A percentile compares a stretch with the other conserved stretches of the same genome.
Conservation (phyloP, 1,140 invertebrate species). For the Lordiphosa clarofinis region DNA sequence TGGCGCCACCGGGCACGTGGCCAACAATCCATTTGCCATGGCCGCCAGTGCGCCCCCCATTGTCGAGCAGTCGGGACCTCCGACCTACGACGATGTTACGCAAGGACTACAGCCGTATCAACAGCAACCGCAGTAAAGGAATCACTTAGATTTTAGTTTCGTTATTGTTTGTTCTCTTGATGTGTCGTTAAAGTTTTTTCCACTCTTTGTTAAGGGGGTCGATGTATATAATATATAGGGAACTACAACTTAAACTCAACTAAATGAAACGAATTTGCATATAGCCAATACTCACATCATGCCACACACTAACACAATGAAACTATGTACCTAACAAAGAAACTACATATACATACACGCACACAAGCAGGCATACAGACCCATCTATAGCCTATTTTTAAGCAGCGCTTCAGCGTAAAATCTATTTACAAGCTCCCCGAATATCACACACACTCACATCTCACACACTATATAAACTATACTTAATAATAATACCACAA, state of each 20-base stretch:
- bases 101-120: slow-evolving; percentile 43
- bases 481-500: slow-evolving; percentile 9
- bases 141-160: slow-evolving; percentile 55
- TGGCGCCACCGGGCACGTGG: slow-evolving; percentile 81
- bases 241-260: slow-evolving; percentile 12
- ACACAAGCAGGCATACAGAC: slow-evolving; percentile 12
- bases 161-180: slow-evolving; percentile 60
- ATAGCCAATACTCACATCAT: slow-evolving; percentile 23
- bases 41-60: slow-evolving; percentile 71
- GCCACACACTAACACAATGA: slow-evolving; percentile 65
- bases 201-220: slow-evolving; percentile 16
- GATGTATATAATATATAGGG: slow-evolving; percentile 17
- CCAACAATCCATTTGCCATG: slow-evolving; percentile 83
- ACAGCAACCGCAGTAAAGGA: slow-evolving; percentile 46
- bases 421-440: slow-evolving; percentile 66
- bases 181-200: slow-evolving; percentile 50
- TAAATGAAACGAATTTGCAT: slow-evolving; percentile 49
- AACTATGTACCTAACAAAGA: slow-evolving; percentile 75
- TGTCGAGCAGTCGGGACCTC: slow-evolving; percentile 82
- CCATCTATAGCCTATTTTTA: slow-evolving; percentile 36
- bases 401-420: slow-evolving; percentile 46
- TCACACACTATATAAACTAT: slow-evolving; percentile 36
- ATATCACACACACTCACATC: slow-evolving; percentile 43
- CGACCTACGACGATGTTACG: slow-evolving; percentile 71
- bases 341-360: slow-evolving; percentile 57